phyloP scores from a whole-genome alignment of 2,888 invertebrate species.

The Chalcis sispes region DNA sequence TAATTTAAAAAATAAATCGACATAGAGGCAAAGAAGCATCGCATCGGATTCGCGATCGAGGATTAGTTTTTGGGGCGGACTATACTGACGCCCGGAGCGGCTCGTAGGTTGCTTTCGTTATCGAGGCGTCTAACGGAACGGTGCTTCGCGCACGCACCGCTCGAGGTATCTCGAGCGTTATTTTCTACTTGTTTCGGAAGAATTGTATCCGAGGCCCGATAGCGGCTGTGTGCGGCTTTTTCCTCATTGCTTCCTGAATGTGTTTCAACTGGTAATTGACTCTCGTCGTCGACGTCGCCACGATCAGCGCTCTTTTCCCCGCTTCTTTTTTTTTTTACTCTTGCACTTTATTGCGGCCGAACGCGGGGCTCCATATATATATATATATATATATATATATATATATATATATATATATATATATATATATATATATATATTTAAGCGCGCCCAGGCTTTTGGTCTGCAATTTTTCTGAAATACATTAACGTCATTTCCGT shows the following conservation, averaged over 20 bases:
- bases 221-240: constrained; percentile 34
- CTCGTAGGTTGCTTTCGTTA: too few species aligned
- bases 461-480: constrained; percentile 50
- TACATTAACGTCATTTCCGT: constrained; percentile 13
- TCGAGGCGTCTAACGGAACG: constrained; percentile 33
- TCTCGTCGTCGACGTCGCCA: not conserved
- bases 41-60: too few species aligned
- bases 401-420: not conserved
- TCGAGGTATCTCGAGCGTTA: constrained; percentile 20
- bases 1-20: too few species aligned
- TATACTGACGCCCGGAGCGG: not conserved
- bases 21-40: not conserved
- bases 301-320: not conserved
- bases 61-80: not conserved
- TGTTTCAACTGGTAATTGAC: constrained; percentile 55
- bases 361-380: constrained; percentile 7
- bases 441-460: constrained; percentile 12
- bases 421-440: too few species aligned
- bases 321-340: not conserved
- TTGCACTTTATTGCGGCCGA: constrained; percentile 18
- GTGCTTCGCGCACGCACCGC: constrained; percentile 13
- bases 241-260: constrained; percentile 56
- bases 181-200: constrained; percentile 56
- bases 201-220: constrained; percentile 45
- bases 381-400: not conserved